A percentile compares a stretch with the other conserved stretches of the same genome.
phyloP scores from a whole-genome alignment of 1,140 invertebrate genomes.

The Varroa destructor region DNA sequence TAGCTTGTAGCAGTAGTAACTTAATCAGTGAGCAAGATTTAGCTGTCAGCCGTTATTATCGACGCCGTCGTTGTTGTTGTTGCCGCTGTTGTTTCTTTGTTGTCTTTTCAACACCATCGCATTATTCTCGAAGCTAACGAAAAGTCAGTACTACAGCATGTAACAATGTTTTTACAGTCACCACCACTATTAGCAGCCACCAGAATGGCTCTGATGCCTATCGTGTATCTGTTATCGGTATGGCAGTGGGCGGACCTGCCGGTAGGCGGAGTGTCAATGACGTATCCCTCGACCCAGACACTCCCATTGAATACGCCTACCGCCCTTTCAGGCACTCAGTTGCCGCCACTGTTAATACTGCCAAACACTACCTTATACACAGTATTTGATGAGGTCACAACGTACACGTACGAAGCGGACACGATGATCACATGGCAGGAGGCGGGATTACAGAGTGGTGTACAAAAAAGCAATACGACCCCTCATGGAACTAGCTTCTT shows the following conservation, averaged over 20 bases:
- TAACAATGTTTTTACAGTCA: too few species aligned
- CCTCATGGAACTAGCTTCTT: background rate
- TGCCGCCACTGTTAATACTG: background rate
- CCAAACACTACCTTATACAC: conserved; percentile 12
- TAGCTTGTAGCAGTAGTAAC: too few species aligned
- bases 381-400: conserved; percentile 15
- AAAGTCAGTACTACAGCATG: too few species aligned
- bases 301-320: background rate
- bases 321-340: background rate
- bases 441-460: too few species aligned
- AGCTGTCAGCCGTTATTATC: too few species aligned
- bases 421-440: conserved; percentile 18
- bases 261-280: conserved; percentile 16
- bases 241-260: conserved; percentile 10
- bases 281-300: background rate
- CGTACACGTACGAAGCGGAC: conserved; percentile 24
- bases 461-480: background rate
- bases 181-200: too few species aligned
- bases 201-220: background rate
- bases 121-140: too few species aligned
- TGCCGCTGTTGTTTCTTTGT: too few species aligned
- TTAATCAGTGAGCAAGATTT: too few species aligned
- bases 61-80: too few species aligned
- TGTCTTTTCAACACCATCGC: too few species aligned
- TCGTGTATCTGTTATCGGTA: background rate